phyloP scores from a whole-genome alignment of 2,113 vertebrate genomes.

The Micronisus gabar region DNA sequence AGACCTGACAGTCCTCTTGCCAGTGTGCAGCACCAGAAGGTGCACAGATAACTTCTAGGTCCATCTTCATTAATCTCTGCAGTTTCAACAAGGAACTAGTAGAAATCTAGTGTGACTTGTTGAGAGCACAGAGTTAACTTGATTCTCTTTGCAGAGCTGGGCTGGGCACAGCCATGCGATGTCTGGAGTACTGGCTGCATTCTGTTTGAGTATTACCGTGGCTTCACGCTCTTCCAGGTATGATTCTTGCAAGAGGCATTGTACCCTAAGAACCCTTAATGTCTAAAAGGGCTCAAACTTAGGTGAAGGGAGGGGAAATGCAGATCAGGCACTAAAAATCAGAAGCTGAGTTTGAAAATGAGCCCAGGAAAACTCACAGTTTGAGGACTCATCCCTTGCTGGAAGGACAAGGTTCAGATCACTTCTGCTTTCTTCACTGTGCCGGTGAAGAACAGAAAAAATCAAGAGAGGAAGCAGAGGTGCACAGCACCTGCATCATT shows the following conservation, averaged over 20 bases:
- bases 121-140: neutral
- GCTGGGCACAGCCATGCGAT: conserved; percentile 80
- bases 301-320: neutral
- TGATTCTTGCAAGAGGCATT: accelerated
- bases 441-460: neutral
- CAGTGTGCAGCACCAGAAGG: accelerated
- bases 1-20: neutral
- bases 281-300: neutral
- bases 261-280: accelerated
- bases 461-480: neutral
- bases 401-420: neutral
- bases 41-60: neutral
- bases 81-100: neutral
- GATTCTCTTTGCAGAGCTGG: conserved; percentile 71
- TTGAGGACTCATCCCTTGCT: neutral
- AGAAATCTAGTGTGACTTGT: neutral
- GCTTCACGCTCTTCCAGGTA: conserved; percentile 82
- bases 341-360: neutral
- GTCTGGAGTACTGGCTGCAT: conserved; percentile 83
- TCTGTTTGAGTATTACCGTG: conserved; percentile 79
- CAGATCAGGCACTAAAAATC: neutral
- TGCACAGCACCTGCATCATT: neutral
- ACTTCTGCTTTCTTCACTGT: neutral
- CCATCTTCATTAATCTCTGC: neutral
- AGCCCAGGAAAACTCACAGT: neutral